Conservation (phyloP, 2,113 vertebrate genomes). For the Macaca fascicularis region T2T-MFA8v1.1 NC_088387.1:120425501-120426000, state of each 20-base stretch:
- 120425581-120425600: too few relatives aligned
- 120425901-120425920: background rate
- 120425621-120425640: background rate
- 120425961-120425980: background rate
- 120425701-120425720: background rate
- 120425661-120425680: rapidly evolving
- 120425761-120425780: background rate
- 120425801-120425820: background rate
- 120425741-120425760: background rate
- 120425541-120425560: too few relatives aligned
- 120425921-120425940: background rate
- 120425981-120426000: background rate
- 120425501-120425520: too few relatives aligned
- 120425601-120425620: background rate
- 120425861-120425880: background rate
- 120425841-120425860: background rate
- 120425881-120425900: background rate
- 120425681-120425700: too few relatives aligned
- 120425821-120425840: background rate
- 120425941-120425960: background rate
- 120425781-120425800: background rate
- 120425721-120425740: too few relatives aligned
- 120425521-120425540: rapidly evolving
- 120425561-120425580: rapidly evolving
- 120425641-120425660: background rate